Evolutionary conservation across 2,888 invertebrate genomes (phyloP).

Genomic region (Callinectes sapidus): DNA sequence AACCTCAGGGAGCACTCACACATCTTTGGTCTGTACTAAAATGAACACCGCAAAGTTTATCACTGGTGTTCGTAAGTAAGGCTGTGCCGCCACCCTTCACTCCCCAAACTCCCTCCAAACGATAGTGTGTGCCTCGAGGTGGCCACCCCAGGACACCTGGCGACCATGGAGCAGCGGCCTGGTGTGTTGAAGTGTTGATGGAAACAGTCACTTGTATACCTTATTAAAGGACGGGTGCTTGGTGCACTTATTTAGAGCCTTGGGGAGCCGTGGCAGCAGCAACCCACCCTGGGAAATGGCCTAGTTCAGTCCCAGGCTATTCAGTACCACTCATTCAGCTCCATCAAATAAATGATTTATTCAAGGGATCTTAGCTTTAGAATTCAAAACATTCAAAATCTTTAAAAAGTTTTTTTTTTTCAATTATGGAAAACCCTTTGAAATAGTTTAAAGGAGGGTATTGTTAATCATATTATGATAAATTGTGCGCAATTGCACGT

Average conservation of each 20-base stretch:
- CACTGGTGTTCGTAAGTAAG: neutral
- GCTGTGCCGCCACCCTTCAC: no score
- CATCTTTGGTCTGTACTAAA: neutral
- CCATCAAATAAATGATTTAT: no score
- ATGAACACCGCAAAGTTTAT: neutral
- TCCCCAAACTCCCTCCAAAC: no score
- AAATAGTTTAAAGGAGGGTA: no score
- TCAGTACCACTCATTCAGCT: no score
- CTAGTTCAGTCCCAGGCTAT: no score
- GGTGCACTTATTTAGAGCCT: neutral
- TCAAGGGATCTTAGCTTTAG: no score
- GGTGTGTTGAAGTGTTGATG: neutral
- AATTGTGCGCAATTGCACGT: no score
- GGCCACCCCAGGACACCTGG: neutral
- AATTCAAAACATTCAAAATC: no score
- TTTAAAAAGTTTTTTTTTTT: no score
- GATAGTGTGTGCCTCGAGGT: neutral
- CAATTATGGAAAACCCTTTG: no score
- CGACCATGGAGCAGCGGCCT: neutral
- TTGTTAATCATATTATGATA: no score
- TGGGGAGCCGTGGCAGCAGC: neutral
- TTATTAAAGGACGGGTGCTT: neutral
- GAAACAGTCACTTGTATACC: neutral
- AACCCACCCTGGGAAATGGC: neutral
- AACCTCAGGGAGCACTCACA: neutral